phyloP scores from a whole-genome alignment of 2,888 invertebrate species.

The Ecliptopera silaceata region DNA sequence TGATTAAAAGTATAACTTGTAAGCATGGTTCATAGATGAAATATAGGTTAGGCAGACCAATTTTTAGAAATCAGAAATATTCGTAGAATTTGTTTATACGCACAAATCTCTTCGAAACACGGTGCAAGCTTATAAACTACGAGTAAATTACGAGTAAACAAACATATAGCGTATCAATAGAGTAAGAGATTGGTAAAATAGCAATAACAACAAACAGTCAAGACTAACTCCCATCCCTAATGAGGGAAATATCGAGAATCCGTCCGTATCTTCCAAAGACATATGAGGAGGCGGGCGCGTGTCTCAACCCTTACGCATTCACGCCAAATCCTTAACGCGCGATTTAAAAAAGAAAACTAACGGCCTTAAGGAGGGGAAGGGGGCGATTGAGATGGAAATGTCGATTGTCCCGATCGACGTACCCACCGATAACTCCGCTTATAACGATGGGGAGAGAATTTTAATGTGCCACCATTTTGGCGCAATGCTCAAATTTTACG shows the following conservation, averaged over 20 bases:
- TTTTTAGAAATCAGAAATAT: too few relatives aligned
- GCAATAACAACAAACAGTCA: constrained; percentile 24
- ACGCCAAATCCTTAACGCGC: constrained; percentile 81
- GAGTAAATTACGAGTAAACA: background rate
- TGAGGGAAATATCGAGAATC: constrained; percentile 57
- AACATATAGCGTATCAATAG: background rate
- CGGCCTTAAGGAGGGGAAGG: constrained; percentile 58
- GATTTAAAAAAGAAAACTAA: constrained; percentile 83
- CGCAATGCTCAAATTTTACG: constrained; percentile 83
- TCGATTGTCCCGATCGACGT: constrained; percentile 75
- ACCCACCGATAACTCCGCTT: constrained; percentile 75
- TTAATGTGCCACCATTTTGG: constrained; percentile 83
- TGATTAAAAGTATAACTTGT: too few relatives aligned
- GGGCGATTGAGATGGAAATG: constrained; percentile 78
- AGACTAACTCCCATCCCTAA: constrained; percentile 37
- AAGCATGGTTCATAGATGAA: too few relatives aligned
- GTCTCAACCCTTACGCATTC: constrained; percentile 77
- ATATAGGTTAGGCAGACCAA: too few relatives aligned
- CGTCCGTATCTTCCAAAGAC: constrained; percentile 67
- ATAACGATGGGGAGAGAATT: constrained; percentile 83
- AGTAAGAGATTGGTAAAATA: background rate
- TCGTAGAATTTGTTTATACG: too few relatives aligned
- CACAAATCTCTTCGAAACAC: too few relatives aligned
- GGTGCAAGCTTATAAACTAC: too few relatives aligned
- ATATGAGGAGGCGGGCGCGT: constrained; percentile 68